Evolutionary conservation across 1,140 invertebrate genomes (phyloP), one percentile per base, ranked within the genome.

Genomic region (Prorops nasuta): DNA sequence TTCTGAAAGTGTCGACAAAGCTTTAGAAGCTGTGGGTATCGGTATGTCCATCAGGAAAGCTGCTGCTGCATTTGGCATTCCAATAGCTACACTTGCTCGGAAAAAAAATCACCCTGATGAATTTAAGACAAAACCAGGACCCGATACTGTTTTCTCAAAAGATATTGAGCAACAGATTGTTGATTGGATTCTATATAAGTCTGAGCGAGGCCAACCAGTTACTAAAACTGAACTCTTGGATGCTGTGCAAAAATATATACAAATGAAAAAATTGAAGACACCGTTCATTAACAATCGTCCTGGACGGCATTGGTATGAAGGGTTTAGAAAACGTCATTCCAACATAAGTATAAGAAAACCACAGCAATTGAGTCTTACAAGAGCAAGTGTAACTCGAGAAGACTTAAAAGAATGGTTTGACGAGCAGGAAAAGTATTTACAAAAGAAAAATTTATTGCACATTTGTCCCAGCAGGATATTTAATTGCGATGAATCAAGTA

Each of bases 401-500:
- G 24, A 56, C 16, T 38, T 56, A 15, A 41, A 50, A 50, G 43
- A 19, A 9, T 63, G 53, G 57, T 60, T 59, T 51, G 12, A 38
- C 20, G 53, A 59, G 44, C 24, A 56, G 24, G 10, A 37, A 12
- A 24, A 20, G 3, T 47, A 61, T 46, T 52, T 63, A 24, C 38
- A 44, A 16, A 31, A 49, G 20, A 49, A 64, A 22, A 34, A 49
- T 17, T 52, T 39, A 36, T 38, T 31, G 14, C 38, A 59, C 14
- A 51, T 59, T 16, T 21, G 58, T 51, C 60, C 56, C 15, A 24
- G 31, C 3, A 45, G 56, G 37, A 51, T 71, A 22, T 67, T 61
- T 37, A 72, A 72, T 51, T 58, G 56, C 7, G 65, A 71, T 39
- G 69, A 73, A 56, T 62, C 60, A 20, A 51, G 49, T 46, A 64